A percentile compares a stretch with the other conserved stretches of the same genome.
Evolutionary conservation across 2,888 invertebrate genomes (phyloP).

Genomic region (Callyntrura guangdongensis): DNA sequence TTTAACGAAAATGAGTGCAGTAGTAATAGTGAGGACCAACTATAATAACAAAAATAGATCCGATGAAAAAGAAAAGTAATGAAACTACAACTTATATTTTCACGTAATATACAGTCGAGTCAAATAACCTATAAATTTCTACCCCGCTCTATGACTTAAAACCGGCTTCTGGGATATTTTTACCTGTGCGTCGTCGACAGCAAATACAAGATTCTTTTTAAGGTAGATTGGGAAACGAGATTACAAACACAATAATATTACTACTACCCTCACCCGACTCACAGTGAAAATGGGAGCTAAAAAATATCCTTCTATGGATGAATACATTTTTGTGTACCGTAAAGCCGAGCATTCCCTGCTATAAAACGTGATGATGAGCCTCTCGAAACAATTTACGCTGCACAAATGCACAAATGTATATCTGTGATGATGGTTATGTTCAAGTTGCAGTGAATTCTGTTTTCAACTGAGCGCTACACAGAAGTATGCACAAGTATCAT

Average conservation of each 20-base stretch:
- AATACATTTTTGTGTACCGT: neutral
- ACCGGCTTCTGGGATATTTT: neutral
- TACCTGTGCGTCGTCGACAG: neutral
- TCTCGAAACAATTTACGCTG: conserved; percentile 15
- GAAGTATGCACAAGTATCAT: neutral
- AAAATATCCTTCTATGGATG: neutral
- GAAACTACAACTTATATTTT: neutral
- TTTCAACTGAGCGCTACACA: neutral
- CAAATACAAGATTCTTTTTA: neutral
- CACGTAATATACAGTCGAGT: neutral
- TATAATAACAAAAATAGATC: neutral
- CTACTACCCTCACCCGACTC: too few relatives aligned
- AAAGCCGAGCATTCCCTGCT: neutral
- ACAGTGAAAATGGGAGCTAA: neutral
- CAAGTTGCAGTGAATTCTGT: neutral
- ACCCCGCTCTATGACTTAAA: neutral
- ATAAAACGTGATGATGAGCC: neutral
- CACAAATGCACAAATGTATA: neutral
- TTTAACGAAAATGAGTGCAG: too few relatives aligned
- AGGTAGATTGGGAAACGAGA: conserved; percentile 47
- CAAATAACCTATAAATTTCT: conserved; percentile 33
- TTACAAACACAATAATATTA: conserved; percentile 28
- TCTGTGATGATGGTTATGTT: neutral
- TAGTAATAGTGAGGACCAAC: neutral
- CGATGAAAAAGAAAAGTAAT: neutral